Percentiles rank a stretch among this genome's conserved stretches.
phyloP scores from a whole-genome alignment of 2,797 vertebrate species.

The Parambassis ranga region DNA sequence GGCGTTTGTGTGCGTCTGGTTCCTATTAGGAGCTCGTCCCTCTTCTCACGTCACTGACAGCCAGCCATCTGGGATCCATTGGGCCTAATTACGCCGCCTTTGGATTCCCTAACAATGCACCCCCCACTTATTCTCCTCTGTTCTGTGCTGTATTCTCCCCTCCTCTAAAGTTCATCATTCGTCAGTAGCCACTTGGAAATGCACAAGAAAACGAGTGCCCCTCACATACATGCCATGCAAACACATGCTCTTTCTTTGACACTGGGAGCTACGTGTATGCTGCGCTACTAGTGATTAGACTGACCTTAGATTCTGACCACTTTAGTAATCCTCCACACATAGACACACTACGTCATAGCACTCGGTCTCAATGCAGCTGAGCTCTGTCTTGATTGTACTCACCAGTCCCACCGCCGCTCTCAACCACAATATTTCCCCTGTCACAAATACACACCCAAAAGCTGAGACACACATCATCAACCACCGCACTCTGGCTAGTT shows the following conservation, averaged over 20 bases:
- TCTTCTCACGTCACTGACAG: slow-evolving; percentile 85
- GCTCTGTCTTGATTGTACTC: slow-evolving; percentile 51
- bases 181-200: slow-evolving; percentile 57
- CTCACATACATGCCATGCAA: background rate
- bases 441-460: slow-evolving; percentile 61
- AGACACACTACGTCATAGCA: slow-evolving; percentile 29
- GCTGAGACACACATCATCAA: slow-evolving; percentile 60
- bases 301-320: slow-evolving; percentile 38
- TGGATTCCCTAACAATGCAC: slow-evolving; percentile 81
- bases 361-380: slow-evolving; percentile 41
- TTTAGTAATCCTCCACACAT: slow-evolving; percentile 30
- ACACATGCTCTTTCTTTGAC: slow-evolving; percentile 1
- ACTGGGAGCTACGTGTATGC: background rate
- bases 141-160: slow-evolving; percentile 34
- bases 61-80: slow-evolving; percentile 84
- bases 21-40: slow-evolving; percentile 81
- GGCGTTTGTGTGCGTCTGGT: slow-evolving; percentile 76
- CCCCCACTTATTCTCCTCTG: slow-evolving; percentile 67
- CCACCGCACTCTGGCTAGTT: slow-evolving; percentile 39
- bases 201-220: slow-evolving; percentile 33
- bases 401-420: slow-evolving; percentile 36
- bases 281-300: slow-evolving; percentile 52
- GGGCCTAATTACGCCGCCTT: slow-evolving; percentile 82
- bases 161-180: slow-evolving; percentile 56
- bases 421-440: slow-evolving; percentile 57